Evolutionary conservation across 2,113 vertebrate species (phyloP).

Genomic region (Ceyx melanurus): DNA sequence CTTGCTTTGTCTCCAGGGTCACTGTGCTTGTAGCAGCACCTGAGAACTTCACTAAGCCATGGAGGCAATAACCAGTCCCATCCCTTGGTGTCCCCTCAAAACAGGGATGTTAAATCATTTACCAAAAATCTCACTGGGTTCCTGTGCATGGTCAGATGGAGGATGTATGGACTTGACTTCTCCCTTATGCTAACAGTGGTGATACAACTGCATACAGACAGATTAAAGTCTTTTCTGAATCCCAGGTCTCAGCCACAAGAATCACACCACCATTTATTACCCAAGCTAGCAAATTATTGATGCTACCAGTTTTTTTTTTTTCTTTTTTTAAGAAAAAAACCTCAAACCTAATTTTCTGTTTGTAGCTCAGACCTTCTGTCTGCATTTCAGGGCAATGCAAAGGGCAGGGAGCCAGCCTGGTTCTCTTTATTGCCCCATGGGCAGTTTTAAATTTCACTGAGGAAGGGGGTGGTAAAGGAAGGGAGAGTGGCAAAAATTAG

Average conservation of each 20-base stretch:
- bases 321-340: neutral
- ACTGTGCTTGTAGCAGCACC: neutral
- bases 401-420: neutral
- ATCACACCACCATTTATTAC: neutral
- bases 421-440: neutral
- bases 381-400: neutral
- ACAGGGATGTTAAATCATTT: neutral
- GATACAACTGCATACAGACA: neutral
- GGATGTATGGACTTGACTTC: neutral
- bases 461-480: neutral
- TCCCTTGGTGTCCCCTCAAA: neutral
- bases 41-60: neutral
- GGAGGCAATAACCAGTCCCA: neutral
- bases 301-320: neutral
- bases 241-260: neutral
- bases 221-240: slow-evolving; percentile 7
- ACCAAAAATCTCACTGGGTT: neutral
- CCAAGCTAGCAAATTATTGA: neutral
- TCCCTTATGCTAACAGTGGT: neutral
- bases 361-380: neutral
- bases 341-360: neutral
- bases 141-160: neutral
- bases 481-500: slow-evolving; percentile 28
- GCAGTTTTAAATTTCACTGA: slow-evolving; percentile 46
- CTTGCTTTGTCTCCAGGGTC: too few species aligned